Conservation (phyloP, 2,113 vertebrate species). For the Rhea americana region DNA sequence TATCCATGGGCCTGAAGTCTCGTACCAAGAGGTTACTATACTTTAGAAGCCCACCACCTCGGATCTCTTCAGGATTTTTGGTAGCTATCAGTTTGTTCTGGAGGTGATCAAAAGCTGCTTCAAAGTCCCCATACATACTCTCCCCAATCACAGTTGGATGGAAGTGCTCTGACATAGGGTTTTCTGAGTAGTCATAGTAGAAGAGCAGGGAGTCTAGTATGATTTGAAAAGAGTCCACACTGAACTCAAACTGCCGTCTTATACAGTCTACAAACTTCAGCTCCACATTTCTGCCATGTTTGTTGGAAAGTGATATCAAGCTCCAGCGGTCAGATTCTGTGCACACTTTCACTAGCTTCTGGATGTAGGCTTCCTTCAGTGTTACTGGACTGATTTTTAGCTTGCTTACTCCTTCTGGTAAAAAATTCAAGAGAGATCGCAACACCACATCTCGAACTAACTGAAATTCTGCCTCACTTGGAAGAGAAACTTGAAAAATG, state of each 20-base stretch:
- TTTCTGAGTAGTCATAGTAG: constrained; percentile 82
- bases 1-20: constrained; percentile 87
- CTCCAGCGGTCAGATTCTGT: constrained; percentile 96
- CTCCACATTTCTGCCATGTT: constrained; percentile 93
- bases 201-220: constrained; percentile 91
- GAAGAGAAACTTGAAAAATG: constrained; percentile 92
- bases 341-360: constrained; percentile 96
- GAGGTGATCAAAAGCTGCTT: constrained; percentile 87
- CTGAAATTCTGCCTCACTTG: constrained; percentile 87
- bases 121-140: constrained; percentile 94
- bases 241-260: constrained; percentile 97
- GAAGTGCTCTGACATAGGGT: constrained; percentile 84
- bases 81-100: constrained; percentile 92
- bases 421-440: constrained; percentile 91
- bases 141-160: constrained; percentile 89
- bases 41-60: constrained; percentile 94
- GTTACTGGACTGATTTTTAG: constrained; percentile 92
- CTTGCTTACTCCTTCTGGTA: constrained; percentile 93
- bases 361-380: constrained; percentile 94
- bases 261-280: constrained; percentile 96
- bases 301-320: constrained; percentile 97
- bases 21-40: constrained; percentile 96
- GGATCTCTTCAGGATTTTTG: constrained; percentile 95
- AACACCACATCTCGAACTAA: constrained; percentile 92
- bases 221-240: constrained; percentile 99